phyloP scores from a whole-genome alignment of 2,113 vertebrate species.

The Notothenia coriiceps region DNA sequence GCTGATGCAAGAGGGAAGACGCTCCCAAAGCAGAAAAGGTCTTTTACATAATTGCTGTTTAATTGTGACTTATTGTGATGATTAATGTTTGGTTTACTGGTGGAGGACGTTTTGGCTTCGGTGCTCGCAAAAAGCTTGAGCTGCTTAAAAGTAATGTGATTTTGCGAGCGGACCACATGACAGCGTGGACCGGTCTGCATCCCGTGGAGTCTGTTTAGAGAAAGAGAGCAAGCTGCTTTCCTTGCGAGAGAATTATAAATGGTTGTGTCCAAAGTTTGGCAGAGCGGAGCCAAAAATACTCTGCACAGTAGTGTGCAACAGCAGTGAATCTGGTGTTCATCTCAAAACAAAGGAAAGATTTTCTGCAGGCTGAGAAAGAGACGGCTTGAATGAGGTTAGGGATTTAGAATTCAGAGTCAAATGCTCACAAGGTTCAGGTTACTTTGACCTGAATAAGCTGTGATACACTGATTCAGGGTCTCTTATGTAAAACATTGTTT shows the following conservation, averaged over 20 bases:
- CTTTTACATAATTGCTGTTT: constrained; percentile 64
- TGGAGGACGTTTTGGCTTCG: constrained; percentile 24
- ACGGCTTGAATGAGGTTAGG: constrained; percentile 34
- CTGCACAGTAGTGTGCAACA: constrained; percentile 42
- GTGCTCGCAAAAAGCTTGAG: constrained; percentile 7
- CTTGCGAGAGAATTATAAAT: constrained; percentile 65
- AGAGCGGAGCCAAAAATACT: constrained; percentile 66
- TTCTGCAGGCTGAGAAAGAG: constrained; percentile 20
- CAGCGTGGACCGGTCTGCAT: constrained; percentile 35
- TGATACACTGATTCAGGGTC: constrained; percentile 28
- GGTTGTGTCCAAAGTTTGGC: constrained; percentile 72
- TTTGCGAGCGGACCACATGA: constrained; percentile 37
- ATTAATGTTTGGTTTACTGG: constrained; percentile 48
- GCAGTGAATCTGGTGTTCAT: constrained; percentile 56
- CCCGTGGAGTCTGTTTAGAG: constrained; percentile 54
- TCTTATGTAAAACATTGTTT: constrained; percentile 53
- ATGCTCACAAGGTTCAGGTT: constrained; percentile 37
- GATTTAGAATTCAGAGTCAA: constrained; percentile 38
- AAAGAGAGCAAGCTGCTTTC: constrained; percentile 60
- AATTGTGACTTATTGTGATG: constrained; percentile 64
- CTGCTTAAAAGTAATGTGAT: constrained; percentile 40
- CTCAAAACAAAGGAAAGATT: constrained; percentile 61
- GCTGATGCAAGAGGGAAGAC: constrained; percentile 67
- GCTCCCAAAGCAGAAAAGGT: constrained; percentile 37
- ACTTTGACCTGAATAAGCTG: constrained; percentile 51